Conservation (phyloP, 2,888 invertebrate genomes). For the Ochlodes sylvanus region DNA sequence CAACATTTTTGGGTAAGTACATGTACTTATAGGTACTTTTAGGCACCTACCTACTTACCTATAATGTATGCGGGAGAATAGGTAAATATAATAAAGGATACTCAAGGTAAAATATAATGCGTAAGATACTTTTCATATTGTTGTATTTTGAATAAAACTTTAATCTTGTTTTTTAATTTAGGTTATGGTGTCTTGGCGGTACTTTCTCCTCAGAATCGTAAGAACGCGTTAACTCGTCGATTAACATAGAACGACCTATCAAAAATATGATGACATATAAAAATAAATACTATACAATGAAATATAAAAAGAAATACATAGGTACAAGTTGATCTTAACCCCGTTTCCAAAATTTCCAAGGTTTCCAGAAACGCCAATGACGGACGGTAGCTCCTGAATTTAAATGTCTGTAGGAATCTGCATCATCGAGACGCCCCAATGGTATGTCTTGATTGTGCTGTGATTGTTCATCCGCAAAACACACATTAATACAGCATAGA, state of each 20-base stretch:
- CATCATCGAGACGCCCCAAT: slow-evolving; percentile 51
- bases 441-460: slow-evolving; percentile 48
- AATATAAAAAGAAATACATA: slow-evolving; percentile 32
- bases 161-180: slow-evolving; percentile 69
- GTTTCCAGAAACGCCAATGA: slow-evolving; percentile 60
- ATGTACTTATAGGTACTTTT: too few relatives aligned
- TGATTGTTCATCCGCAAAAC: slow-evolving; percentile 52
- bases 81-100: too few relatives aligned
- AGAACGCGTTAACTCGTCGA: slow-evolving; percentile 61
- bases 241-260: slow-evolving; percentile 62
- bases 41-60: too few relatives aligned
- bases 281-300: background rate
- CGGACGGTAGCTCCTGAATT: slow-evolving; percentile 49
- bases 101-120: slow-evolving; percentile 35
- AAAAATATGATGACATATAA: slow-evolving; percentile 2
- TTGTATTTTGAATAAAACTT: slow-evolving; percentile 71
- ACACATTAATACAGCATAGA: slow-evolving; percentile 54
- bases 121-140: slow-evolving; percentile 58
- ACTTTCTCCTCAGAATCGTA: slow-evolving; percentile 57
- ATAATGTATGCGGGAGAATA: too few relatives aligned
- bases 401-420: slow-evolving; percentile 52
- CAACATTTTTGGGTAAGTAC: too few relatives aligned
- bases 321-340: slow-evolving; percentile 53
- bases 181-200: slow-evolving; percentile 53
- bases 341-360: slow-evolving; percentile 60